Base-by-base conservation (phyloP, 2,113 vertebrate species). In the Phaethornis superciliosus region DNA sequence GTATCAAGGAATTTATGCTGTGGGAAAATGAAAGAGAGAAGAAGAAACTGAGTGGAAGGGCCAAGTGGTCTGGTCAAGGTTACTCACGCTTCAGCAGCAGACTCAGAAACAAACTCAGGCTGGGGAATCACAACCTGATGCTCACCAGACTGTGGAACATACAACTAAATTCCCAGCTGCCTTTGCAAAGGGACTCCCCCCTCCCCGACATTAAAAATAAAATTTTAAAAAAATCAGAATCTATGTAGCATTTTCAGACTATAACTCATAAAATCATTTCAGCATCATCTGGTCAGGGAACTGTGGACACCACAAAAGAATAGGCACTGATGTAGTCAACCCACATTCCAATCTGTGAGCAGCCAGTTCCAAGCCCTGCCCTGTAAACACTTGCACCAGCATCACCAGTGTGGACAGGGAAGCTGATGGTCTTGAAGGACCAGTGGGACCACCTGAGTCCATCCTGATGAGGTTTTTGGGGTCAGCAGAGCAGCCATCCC, bases 21-120 rank as follows among this genome's bases (percentile, higher is more conserved):
- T 0, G 0, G 75, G n/a, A 78, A 85, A 89, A 76, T n/a, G 72
- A 85, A 89, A 77, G 51, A n/a, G n/a, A 64, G 78, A 76, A 79
- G 70, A 89, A 85, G 62, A 81, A 96, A 62, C 7, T 0, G 1
- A 85, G 49, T 69, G 4, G 75, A 59, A 35, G 8, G 55, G 62
- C 75, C 54, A 82, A 89, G 88, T 26, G 27, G 28, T 89, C 81
- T 94, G 92, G 35, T 88, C 85, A 94, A 46, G 75, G 79, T 91
- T 88, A 72, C 64, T 91, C 67, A 85, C 80, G 91, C 75, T 42
- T 89, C 82, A 51, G 63, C 4, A 3, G 42, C 59, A 85, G 91
- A 85, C 54, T 46, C 67, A 94, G 75, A 89, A 95, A 80, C 59
- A 93, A 88, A 85, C 47, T 67, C 67, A 65, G 81, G 55, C 78